A percentile compares a stretch with the other conserved stretches of the same genome.
Conservation (phyloP, 92 coral and sea anemone genomes). For the Zoanthus sansibaricus region DNA sequence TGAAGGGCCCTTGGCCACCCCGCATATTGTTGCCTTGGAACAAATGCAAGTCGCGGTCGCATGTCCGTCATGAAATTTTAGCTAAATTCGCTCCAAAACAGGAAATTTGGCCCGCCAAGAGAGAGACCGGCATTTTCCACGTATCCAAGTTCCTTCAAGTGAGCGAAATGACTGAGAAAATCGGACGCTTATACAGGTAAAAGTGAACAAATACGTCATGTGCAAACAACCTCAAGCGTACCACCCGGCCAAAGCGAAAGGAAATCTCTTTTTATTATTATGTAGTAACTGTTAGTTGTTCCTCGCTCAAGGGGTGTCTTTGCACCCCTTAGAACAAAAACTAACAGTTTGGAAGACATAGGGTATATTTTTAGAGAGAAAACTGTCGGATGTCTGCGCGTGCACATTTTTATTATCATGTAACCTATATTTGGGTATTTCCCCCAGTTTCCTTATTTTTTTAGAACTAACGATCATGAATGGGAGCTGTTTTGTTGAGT, state of each 20-base stretch:
- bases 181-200: conserved; percentile 66
- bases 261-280: conserved; percentile 65
- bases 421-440: conserved; percentile 45
- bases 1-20: conserved; percentile 91
- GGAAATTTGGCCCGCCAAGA: conserved; percentile 93
- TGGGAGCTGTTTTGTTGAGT: neutral
- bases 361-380: conserved; percentile 54
- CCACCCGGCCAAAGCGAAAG: conserved; percentile 84
- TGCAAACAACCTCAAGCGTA: conserved; percentile 88
- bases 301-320: conserved; percentile 69
- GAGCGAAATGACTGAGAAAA: conserved; percentile 75
- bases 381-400: conserved; percentile 48
- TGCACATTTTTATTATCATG: conserved; percentile 44
- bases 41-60: conserved; percentile 99
- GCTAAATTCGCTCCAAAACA: conserved; percentile 99
- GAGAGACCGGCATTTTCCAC: conserved; percentile 83
- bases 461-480: conserved; percentile 42
- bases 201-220: conserved; percentile 74
- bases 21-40: conserved; percentile 97
- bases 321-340: conserved; percentile 70
- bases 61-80: conserved; percentile 99
- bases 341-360: conserved; percentile 34
- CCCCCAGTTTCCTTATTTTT: conserved; percentile 48
- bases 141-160: conserved; percentile 74
- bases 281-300: conserved; percentile 66